phyloP scores from a whole-genome alignment of 2,888 invertebrate species.

The Gortyna flavago region DNA sequence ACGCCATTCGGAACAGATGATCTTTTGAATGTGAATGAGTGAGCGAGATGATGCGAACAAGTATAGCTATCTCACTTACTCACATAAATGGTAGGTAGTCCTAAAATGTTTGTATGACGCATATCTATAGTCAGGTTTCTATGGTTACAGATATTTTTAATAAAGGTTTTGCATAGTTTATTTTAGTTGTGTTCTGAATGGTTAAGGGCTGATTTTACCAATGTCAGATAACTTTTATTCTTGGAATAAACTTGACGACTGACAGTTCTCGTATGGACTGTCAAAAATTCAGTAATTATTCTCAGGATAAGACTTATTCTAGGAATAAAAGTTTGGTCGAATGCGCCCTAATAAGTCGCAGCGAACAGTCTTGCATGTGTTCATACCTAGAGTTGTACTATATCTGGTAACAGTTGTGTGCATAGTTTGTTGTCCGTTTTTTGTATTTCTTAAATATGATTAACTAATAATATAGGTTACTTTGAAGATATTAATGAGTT shows the following conservation, averaged over 20 bases:
- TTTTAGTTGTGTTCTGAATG: constrained; percentile 52
- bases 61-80: constrained; percentile 31
- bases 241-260: no score
- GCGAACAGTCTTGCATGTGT: constrained; percentile 77
- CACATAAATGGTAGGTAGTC: constrained; percentile 18
- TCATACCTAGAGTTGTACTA: constrained; percentile 74
- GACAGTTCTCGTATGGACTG: no score
- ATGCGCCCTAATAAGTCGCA: no score
- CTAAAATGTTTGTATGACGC: constrained; percentile 37
- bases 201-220: no score
- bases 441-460: constrained; percentile 79
- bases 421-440: constrained; percentile 80
- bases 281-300: no score
- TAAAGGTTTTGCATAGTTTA: constrained; percentile 40
- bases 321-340: no score
- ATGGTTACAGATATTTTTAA: constrained; percentile 35
- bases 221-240: no score
- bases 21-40: constrained; percentile 22
- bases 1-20: constrained; percentile 42
- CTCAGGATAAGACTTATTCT: no score
- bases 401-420: constrained; percentile 74
- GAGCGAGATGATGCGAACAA: constrained; percentile 22
- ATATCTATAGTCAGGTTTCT: constrained; percentile 50
- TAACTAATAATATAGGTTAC: constrained; percentile 78
- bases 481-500: constrained; percentile 60